A percentile compares a stretch with the other conserved stretches of the same genome.
Conservation (phyloP, 2,888 invertebrate genomes). For the Arrhopalites spinosus region DNA sequence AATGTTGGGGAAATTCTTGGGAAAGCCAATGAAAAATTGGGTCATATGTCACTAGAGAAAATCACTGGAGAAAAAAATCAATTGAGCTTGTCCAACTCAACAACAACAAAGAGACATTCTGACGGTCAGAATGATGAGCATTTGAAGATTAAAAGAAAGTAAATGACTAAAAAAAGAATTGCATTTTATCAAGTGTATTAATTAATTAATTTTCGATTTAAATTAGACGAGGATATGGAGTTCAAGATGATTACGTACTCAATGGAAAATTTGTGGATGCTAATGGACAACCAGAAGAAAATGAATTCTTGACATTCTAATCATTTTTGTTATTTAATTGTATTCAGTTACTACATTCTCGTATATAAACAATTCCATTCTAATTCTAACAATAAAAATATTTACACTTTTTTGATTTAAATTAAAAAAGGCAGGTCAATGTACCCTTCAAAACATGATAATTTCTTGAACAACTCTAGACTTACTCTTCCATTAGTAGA, state of each 20-base stretch:
- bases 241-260: not conserved
- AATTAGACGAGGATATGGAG: not conserved
- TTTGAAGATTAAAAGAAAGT: not conserved
- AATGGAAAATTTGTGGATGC: not conserved
- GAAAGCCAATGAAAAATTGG: not conserved
- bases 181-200: not conserved
- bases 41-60: not conserved
- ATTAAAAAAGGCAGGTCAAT: no score
- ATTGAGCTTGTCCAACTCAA: not conserved
- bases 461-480: no score
- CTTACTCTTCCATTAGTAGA: no score
- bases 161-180: not conserved
- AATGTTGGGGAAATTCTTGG: slow-evolving; percentile 1
- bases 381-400: no score
- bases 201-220: not conserved
- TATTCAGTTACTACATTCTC: no score
- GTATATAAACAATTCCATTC: no score
- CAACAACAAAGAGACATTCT: no score
- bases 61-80: not conserved
- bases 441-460: no score
- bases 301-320: no score
- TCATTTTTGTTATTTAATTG: no score
- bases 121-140: no score
- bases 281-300: not conserved
- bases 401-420: no score